Conservation (phyloP, 2,113 vertebrate species). For the Mus musculus region GRCm39 chr16:21537001-21537500, state of each 20-base stretch:
- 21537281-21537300: neutral
- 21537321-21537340: neutral
- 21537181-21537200: conserved; percentile 42
- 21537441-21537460: too few relatives aligned
- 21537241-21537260: neutral
- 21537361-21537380: neutral
- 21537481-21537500: neutral
- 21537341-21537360: neutral
- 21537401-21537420: neutral
- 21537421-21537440: neutral
- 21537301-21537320: neutral
- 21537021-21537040: neutral
- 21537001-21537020: neutral
- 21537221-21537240: conserved; percentile 38
- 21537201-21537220: neutral
- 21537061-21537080: neutral
- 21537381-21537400: neutral
- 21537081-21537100: neutral
- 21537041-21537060: neutral
- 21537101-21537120: conserved; percentile 32
- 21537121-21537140: neutral
- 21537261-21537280: neutral
- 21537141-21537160: conserved; percentile 52
- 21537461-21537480: neutral
- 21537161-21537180: conserved; percentile 58